These are phyloP conservation scores for Agrilus mali DNA, from an alignment of 2,888 invertebrate species.

Conservation along the genomic window DNA sequence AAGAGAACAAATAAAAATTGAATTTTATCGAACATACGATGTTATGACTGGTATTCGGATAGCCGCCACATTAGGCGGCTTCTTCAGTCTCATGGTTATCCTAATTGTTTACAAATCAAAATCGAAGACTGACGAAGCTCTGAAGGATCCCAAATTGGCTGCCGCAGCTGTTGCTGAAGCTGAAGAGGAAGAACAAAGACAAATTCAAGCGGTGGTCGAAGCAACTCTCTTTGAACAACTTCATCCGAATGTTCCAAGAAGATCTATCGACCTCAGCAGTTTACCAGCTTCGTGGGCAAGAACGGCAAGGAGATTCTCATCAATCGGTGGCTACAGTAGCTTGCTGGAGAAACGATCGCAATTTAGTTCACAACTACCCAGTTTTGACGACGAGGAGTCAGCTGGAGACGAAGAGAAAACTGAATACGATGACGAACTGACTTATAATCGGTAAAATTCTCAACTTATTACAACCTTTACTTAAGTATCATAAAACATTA, in stretches of 20 bases:
- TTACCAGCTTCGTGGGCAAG: conserved; percentile 31
- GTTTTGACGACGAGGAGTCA: conserved; percentile 42
- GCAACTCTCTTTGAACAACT: conserved; percentile 47
- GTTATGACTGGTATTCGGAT: conserved; percentile 89
- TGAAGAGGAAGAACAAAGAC: conserved; percentile 59
- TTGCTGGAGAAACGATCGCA: conserved; percentile 51
- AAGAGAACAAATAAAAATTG: conserved; percentile 54
- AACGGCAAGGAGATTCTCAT: conserved; percentile 42
- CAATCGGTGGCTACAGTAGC: conserved; percentile 58
- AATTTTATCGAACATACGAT: conserved; percentile 84
- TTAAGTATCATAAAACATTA: no score
- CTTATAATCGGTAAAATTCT: conserved; percentile 23
- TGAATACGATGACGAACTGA: conserved; percentile 27
- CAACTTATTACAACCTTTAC: not conserved
- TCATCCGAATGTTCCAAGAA: conserved; percentile 35
- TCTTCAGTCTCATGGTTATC: conserved; percentile 84
- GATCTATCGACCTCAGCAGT: conserved; percentile 28
- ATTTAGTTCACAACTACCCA: conserved; percentile 47
- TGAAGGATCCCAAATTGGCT: conserved; percentile 69
- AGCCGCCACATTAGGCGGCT: conserved; percentile 81
- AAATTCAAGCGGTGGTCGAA: conserved; percentile 61
- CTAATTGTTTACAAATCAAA: conserved; percentile 84
- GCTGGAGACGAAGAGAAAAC: conserved; percentile 25
- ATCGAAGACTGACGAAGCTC: conserved; percentile 59
- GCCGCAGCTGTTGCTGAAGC: conserved; percentile 61